Evolutionary conservation across 2,113 vertebrate genomes (phyloP), one percentile per base, ranked within the genome.

Genomic region (Entelurus aequoreus): DNA sequence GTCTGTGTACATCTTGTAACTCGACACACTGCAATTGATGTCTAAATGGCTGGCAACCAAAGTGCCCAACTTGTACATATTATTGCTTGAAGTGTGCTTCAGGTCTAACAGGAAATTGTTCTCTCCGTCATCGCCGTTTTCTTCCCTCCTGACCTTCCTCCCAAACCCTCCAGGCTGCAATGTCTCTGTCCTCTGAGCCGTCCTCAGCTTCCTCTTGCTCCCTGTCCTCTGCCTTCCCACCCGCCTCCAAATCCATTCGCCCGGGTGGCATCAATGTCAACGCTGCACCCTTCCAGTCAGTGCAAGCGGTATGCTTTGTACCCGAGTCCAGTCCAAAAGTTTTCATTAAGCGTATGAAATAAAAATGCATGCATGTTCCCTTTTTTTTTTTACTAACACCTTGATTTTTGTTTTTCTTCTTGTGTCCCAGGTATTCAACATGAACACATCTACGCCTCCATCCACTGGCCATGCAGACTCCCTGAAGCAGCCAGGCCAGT

Each of bases 241-340:
- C 94, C 76, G 94, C 93, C 70, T 90, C 95, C 82, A 98, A 98
- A 89, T 91, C 94, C 73, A 89, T 95, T 80, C 94, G 94, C 74
- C 95, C 92, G 87, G 95, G 95, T 8, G 94, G 95, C 79, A 98
- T 98, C 89, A 98, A 98, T 76, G 95, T 99, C 78, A 99, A 99
- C 71, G 97, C 97, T 81, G 95, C 96, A 86, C 95, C 97, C 89
- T 98, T 98, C 95, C 97, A 99, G 35, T 99, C 95, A 90, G 98
- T 99, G 94, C 95, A 98, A 82, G 94, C 97, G 90, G 97, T 99
- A 94, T 85, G 86, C 79, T 63, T 72, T 55, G 37, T 69, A 13
- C 47, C 55, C 36, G 53, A 54, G 54, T 72, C 66, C 65, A 48
- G 16, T 54, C 46, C 9, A 63, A 64, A 35, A 16, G 11, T 56